Evolutionary conservation across 2,888 invertebrate species (phyloP).

Genomic region (Ichneumon xanthorius): DNA sequence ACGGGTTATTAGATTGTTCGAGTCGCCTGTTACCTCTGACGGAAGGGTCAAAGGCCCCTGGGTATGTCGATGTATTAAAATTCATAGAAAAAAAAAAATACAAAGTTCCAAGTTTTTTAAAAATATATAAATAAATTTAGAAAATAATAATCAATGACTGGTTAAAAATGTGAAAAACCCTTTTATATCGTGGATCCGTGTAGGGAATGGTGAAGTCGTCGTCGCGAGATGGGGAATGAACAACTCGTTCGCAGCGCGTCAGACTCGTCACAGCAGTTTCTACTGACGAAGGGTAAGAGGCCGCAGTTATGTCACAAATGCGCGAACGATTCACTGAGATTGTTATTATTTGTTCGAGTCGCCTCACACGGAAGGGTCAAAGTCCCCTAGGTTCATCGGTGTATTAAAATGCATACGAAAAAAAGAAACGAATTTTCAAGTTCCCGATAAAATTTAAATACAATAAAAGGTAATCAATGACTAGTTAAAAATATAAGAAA

Average conservation of each 20-base stretch:
- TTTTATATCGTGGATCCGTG: not conserved
- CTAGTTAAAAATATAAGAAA: not conserved
- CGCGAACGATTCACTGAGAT: slow-evolving; percentile 46
- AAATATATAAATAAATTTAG: not conserved
- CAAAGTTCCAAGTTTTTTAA: too few relatives aligned
- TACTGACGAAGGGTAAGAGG: slow-evolving; percentile 1
- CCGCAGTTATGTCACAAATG: slow-evolving; percentile 29
- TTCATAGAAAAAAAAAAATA: not conserved
- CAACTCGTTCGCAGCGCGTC: not conserved
- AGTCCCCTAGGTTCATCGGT: slow-evolving; percentile 22
- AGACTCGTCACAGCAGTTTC: not conserved
- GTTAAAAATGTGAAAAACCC: not conserved
- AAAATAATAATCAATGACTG: not conserved
- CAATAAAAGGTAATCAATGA: not conserved
- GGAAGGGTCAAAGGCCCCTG: slow-evolving; percentile 78
- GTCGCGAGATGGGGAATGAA: not conserved
- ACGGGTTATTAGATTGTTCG: slow-evolving; percentile 73
- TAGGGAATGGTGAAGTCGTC: not conserved
- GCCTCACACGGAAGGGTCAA: too few relatives aligned
- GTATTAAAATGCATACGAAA: too few relatives aligned
- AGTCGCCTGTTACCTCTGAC: slow-evolving; percentile 61
- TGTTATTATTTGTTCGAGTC: not conserved
- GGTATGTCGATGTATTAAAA: not conserved
- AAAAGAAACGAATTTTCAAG: too few relatives aligned
- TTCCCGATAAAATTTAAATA: not conserved